Percentiles rank a stretch among this genome's conserved stretches.
Conservation (phyloP, 2,797 vertebrate genomes). For the Adelosebastes latens region DNA sequence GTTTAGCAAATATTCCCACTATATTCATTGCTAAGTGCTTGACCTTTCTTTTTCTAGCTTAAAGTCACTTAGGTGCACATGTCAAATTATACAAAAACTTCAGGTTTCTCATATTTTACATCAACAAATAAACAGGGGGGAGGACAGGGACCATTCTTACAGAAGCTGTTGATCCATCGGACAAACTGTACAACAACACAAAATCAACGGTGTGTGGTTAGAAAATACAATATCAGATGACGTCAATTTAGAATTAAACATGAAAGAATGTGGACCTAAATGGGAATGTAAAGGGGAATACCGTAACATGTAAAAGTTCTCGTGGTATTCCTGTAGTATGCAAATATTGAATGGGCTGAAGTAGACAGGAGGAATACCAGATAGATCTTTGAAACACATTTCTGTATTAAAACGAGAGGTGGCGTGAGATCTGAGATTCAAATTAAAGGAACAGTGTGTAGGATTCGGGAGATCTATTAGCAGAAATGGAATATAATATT, state of each 20-base stretch:
- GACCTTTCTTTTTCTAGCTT: constrained; percentile 41
- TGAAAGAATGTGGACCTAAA: constrained; percentile 25
- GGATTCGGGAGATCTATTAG: background rate
- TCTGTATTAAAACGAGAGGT: constrained; percentile 18
- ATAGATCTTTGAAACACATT: constrained; percentile 20
- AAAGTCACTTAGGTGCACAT: constrained; percentile 61
- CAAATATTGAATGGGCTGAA: constrained; percentile 23
- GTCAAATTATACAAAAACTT: constrained; percentile 73
- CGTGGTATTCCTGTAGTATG: constrained; percentile 1
- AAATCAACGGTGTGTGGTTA: constrained; percentile 37
- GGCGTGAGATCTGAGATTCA: constrained; percentile 17
- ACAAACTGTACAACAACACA: constrained; percentile 75
- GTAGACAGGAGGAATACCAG: constrained; percentile 9
- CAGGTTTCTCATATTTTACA: constrained; percentile 69
- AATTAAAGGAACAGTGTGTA: background rate
- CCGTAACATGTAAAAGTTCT: constrained; percentile 7
- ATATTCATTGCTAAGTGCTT: constrained; percentile 57
- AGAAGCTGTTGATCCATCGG: constrained; percentile 33
- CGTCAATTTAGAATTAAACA: constrained; percentile 30
- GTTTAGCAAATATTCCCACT: constrained; percentile 56
- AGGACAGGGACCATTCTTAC: constrained; percentile 33
- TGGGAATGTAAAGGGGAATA: constrained; percentile 59
- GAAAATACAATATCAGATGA: constrained; percentile 38
- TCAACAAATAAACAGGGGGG: constrained; percentile 57
- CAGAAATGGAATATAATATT: background rate